Evolutionary conservation across 2,888 invertebrate species (phyloP).

Genomic region (Polylopha cassiicola): DNA sequence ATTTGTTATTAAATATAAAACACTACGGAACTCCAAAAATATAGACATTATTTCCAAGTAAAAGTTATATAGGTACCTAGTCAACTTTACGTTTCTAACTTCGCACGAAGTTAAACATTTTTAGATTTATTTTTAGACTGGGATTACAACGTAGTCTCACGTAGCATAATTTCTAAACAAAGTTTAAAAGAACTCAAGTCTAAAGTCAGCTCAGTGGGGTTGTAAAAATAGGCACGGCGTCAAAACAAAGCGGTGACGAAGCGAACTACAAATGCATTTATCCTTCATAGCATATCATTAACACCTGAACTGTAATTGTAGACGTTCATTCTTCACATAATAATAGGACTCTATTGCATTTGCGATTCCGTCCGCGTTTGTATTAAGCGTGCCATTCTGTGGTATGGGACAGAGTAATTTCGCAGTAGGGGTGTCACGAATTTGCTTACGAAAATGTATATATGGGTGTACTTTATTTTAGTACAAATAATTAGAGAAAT

Average conservation of each 20-base stretch:
- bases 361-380: slow-evolving; percentile 47
- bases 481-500: too few species aligned
- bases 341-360: slow-evolving; percentile 44
- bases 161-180: too few species aligned
- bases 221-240: slow-evolving; percentile 7
- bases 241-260: slow-evolving; percentile 9
- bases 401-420: slow-evolving; percentile 48
- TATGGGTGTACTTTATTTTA: too few species aligned
- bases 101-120: too few species aligned
- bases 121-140: too few species aligned
- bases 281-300: slow-evolving; percentile 27
- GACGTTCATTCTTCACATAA: slow-evolving; percentile 38
- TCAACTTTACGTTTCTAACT: too few species aligned
- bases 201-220: not conserved
- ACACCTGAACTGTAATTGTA: slow-evolving; percentile 35
- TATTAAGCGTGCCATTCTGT: slow-evolving; percentile 49
- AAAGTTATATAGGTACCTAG: too few species aligned
- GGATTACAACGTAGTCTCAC: too few species aligned
- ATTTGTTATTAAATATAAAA: too few species aligned
- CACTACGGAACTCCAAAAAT: too few species aligned
- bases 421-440: slow-evolving; percentile 14
- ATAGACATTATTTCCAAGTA: too few species aligned
- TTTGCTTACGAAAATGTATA: too few species aligned
- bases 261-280: slow-evolving; percentile 17
- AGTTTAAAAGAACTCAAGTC: not conserved